Percentiles rank a stretch among this genome's conserved stretches.
Evolutionary conservation across 2,113 vertebrate genomes (phyloP).

Genomic region (Chrysemys picta): DNA sequence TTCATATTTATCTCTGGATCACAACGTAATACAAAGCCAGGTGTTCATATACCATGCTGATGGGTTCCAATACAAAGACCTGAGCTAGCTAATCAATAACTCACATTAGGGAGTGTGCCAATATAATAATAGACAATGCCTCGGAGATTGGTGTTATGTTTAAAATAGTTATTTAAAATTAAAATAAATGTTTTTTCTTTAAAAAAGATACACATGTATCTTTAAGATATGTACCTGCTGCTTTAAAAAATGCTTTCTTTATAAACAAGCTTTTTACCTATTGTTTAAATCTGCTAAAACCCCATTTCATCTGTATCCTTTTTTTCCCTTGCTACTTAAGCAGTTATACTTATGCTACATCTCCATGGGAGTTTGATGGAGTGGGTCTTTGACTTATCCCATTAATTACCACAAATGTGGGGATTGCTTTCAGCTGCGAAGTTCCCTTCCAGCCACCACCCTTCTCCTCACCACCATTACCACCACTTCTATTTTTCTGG

Average conservation of each 20-base stretch:
- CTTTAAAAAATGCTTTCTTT: not conserved
- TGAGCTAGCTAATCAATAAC: not conserved
- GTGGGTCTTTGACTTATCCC: not conserved
- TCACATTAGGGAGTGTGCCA: not conserved
- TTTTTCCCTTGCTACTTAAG: not conserved
- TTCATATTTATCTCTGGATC: not conserved
- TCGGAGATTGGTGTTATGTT: rapidly evolving
- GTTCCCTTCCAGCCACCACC: not conserved
- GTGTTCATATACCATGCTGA: not conserved
- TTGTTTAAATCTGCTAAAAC: not conserved
- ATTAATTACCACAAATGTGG: slow-evolving; percentile 27
- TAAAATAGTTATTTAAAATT: not conserved
- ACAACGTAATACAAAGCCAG: not conserved
- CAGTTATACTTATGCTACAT: not conserved
- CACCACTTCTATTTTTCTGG: not conserved
- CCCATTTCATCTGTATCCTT: not conserved
- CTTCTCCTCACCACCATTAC: not conserved
- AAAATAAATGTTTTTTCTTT: not conserved
- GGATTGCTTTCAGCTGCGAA: not conserved
- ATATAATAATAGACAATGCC: not conserved
- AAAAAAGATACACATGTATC: not conserved
- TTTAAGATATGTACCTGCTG: not conserved
- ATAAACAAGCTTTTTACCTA: not conserved
- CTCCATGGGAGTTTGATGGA: slow-evolving; percentile 24
- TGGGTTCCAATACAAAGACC: not conserved